These are phyloP conservation scores for Zaprionus gabonicus DNA, from an alignment of 1,140 invertebrate species.

Conservation along the genomic window DNA sequence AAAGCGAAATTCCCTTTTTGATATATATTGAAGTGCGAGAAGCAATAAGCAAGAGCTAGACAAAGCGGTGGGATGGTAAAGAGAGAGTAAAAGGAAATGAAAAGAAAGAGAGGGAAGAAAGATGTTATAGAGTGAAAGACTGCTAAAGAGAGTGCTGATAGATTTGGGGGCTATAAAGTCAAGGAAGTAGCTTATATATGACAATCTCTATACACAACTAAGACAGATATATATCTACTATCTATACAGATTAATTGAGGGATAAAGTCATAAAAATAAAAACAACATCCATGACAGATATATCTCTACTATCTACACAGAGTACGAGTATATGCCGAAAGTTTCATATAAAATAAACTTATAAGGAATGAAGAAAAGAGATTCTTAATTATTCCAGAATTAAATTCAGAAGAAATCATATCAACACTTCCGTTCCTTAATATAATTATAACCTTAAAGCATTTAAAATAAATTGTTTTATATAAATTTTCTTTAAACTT, in stretches of 20 bases:
- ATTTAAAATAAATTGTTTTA: too few relatives aligned
- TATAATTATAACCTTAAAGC: too few relatives aligned
- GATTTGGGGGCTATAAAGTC: neutral
- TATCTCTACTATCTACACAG: neutral
- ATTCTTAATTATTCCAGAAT: too few relatives aligned
- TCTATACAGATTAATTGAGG: too few relatives aligned
- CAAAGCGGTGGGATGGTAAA: neutral
- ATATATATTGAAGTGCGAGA: conserved; percentile 62
- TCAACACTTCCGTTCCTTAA: too few relatives aligned
- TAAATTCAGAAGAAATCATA: too few relatives aligned
- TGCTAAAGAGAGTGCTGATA: neutral
- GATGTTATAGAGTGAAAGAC: neutral
- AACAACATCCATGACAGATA: neutral
- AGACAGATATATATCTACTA: neutral
- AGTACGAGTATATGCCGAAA: too few relatives aligned
- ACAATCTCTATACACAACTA: too few relatives aligned
- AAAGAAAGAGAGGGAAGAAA: neutral
- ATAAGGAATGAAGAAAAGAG: too few relatives aligned
- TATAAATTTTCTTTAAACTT: neutral
- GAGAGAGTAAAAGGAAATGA: neutral
- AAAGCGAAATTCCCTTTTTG: conserved; percentile 62
- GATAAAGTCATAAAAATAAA: too few relatives aligned
- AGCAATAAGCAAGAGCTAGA: conserved; percentile 37
- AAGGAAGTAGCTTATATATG: too few relatives aligned
- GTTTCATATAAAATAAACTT: too few relatives aligned